Percentiles rank a stretch among this genome's conserved stretches.
Evolutionary conservation across 2,113 vertebrate species (phyloP).

Genomic region (Salvator merianae): DNA sequence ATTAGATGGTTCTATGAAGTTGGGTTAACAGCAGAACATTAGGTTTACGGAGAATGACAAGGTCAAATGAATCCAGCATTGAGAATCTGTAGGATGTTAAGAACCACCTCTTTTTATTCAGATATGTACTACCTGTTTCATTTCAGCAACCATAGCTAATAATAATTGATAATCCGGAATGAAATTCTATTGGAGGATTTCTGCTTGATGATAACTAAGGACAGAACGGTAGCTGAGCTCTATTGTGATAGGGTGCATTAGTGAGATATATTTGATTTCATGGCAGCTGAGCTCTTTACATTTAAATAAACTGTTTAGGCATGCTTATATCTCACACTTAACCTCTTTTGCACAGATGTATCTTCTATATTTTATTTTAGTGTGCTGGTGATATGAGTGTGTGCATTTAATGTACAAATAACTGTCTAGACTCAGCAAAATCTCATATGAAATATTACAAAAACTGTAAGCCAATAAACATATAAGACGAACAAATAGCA

Average conservation of each 20-base stretch:
- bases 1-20: too few relatives aligned
- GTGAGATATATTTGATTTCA: not conserved
- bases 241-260: not conserved
- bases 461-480: constrained; percentile 20
- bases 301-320: not conserved
- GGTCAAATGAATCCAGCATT: not conserved
- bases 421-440: not conserved
- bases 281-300: not conserved
- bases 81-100: not conserved
- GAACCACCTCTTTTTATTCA: not conserved
- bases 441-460: not conserved
- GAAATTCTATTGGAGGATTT: not conserved
- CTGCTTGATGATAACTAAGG: not conserved
- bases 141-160: not conserved
- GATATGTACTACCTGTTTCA: not conserved
- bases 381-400: not conserved
- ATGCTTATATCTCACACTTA: not conserved
- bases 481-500: constrained; percentile 4
- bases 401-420: not conserved
- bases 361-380: not conserved
- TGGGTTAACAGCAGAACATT: not conserved
- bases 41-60: not conserved
- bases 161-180: not conserved
- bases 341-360: not conserved
- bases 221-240: not conserved